phyloP scores from a whole-genome alignment of 2,113 vertebrate genomes.

The Ploceus nigricollis region DNA sequence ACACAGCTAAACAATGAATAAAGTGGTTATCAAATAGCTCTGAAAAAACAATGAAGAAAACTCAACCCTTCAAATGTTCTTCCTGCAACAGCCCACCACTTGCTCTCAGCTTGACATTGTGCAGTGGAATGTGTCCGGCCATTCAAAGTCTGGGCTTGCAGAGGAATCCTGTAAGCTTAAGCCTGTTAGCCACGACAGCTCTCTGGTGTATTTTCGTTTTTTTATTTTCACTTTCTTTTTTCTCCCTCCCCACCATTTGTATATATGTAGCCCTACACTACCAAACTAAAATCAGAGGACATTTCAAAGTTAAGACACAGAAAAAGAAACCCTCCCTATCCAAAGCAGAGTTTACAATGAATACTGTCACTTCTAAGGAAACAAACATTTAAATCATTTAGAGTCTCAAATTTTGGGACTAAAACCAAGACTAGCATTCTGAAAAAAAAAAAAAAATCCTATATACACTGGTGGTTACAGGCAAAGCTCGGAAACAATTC shows the following conservation, averaged over 20 bases:
- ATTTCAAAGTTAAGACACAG: background rate
- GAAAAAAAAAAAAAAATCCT: background rate
- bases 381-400: background rate
- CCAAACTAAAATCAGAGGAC: background rate
- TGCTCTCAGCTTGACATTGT: background rate
- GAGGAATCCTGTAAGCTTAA: background rate
- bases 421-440: background rate
- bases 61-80: background rate
- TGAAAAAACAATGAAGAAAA: background rate
- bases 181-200: rapidly evolving
- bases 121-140: rapidly evolving
- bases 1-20: background rate
- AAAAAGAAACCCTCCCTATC: background rate
- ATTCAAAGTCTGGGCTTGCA: background rate
- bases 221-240: background rate
- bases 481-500: background rate
- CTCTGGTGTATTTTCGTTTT: background rate
- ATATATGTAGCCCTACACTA: background rate
- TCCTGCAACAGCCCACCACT: background rate
- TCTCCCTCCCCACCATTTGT: rapidly evolving
- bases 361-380: background rate
- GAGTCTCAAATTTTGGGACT: background rate
- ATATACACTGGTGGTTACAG: background rate
- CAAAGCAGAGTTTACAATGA: rapidly evolving
- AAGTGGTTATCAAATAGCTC: background rate